A percentile compares a stretch with the other conserved stretches of the same genome.
Evolutionary conservation across 64 coral and sea anemone species (phyloP).

Genomic region (Porites lutea): DNA sequence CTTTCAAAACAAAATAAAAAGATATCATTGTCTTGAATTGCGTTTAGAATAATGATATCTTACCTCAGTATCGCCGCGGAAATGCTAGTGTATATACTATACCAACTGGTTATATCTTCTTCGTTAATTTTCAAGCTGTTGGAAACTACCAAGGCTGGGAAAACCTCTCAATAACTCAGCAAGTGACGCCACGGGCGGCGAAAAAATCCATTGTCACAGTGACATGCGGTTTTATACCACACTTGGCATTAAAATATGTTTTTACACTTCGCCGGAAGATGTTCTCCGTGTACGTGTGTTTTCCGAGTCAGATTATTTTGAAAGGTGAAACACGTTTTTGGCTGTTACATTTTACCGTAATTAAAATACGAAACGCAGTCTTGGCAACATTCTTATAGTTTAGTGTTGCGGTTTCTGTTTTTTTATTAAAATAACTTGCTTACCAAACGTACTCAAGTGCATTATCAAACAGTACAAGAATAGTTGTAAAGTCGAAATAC

Average conservation of each 20-base stretch:
- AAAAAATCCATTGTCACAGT: background rate
- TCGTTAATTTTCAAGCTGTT: background rate
- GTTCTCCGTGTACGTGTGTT: background rate
- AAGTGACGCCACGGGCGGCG: background rate
- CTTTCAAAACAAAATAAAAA: too few relatives aligned
- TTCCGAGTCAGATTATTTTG: background rate
- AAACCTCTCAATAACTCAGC: background rate
- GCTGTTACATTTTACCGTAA: too few relatives aligned
- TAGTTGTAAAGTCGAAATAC: too few relatives aligned
- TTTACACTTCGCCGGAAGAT: background rate
- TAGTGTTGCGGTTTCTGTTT: too few relatives aligned
- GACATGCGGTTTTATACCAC: background rate
- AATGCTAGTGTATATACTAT: background rate
- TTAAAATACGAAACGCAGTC: too few relatives aligned
- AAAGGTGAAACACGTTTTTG: background rate
- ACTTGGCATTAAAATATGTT: constrained; percentile 1
- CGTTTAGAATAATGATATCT: background rate
- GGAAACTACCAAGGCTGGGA: background rate
- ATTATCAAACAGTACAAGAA: too few relatives aligned
- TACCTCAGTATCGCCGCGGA: background rate
- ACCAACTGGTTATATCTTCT: background rate
- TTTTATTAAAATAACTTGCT: too few relatives aligned
- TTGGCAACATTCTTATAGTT: too few relatives aligned
- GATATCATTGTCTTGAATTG: background rate
- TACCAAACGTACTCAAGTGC: too few relatives aligned